These are phyloP conservation scores for Vulpes ferrilata DNA, from an alignment of 2,113 vertebrate genomes.

Conservation along the genomic window DNA sequence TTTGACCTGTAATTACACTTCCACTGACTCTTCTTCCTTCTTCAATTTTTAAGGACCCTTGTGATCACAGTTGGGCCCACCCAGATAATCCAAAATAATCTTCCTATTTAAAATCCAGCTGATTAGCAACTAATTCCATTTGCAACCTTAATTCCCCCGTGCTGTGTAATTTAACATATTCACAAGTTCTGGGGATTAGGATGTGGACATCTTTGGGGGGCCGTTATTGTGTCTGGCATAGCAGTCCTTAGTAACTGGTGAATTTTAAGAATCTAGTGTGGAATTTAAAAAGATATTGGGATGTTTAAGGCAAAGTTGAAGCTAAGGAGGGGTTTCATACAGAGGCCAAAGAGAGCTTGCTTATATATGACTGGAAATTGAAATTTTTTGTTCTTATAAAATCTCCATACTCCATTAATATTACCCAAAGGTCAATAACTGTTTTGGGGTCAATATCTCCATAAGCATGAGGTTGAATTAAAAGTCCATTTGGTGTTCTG, in stretches of 20 bases:
- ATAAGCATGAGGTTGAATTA: not conserved
- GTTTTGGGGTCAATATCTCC: not conserved
- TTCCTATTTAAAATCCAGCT: not conserved
- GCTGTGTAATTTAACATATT: not conserved
- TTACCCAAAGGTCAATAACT: not conserved
- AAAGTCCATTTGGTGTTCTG: constrained; percentile 14
- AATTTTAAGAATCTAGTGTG: not conserved
- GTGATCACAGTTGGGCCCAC: not conserved
- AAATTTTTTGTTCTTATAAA: constrained; percentile 37
- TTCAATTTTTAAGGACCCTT: not conserved
- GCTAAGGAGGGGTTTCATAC: not conserved
- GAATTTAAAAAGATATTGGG: not conserved
- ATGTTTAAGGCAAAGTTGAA: constrained; percentile 25
- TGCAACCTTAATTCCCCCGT: not conserved
- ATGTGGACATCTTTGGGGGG: not conserved
- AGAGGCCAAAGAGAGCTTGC: not conserved
- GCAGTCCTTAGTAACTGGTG: not conserved
- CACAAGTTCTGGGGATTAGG: not conserved
- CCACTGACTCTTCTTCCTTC: not conserved
- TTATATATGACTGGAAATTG: not conserved
- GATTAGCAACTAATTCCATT: not conserved
- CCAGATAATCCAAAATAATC: not conserved
- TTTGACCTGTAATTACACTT: not conserved
- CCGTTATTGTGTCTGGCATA: not conserved
- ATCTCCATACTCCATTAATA: constrained; percentile 10